Base-by-base conservation (phyloP, 2,888 invertebrate genomes). In the Eristalis pertinax region DNA sequence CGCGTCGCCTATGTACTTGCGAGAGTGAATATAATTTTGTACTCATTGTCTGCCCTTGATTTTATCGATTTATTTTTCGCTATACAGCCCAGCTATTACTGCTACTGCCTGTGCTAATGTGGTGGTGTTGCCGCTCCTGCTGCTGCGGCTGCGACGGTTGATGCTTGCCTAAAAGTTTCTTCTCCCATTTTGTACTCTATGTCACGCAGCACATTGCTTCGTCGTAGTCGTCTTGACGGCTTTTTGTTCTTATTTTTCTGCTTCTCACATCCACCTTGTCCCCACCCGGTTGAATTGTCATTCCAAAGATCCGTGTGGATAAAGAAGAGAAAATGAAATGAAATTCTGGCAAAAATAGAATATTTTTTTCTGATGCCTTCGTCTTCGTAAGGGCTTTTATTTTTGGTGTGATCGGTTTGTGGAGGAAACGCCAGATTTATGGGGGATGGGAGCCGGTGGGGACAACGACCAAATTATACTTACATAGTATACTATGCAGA, bases 11-110 rank as follows among this genome's bases (percentile, higher is more conserved):
- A 29, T 84, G 73, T 77, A 63, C 43, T 26, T 63, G 73, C 62
- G 78, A 79, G 74, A 64, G 32, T 43, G 64, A 78, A 77, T 73
- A 78, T 82, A 73, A 79, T 88, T 89, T 90, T 89, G 89, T 88
- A 90, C 90, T 90, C 90, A 91, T 92, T 92, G 92, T 92, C 93
- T 92, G 92, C 92, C 92, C 92, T 92, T 92, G 92, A 92, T 92
- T 92, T 92, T 92, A 92, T 92, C 91, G 92, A 92, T 92, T 92
- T 92, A 91, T 87, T 87, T 80, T 89, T 80, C 74, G 73, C 74
- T 60, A 82, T 69, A 41, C 15, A 65, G 65, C 85, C 75, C 81
- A 82, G 88, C 88, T 82, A 76, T 77, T 72, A 60, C 63, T 69
- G 60, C 38, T 56, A 35, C 32, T 74, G 60, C 41, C 43, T 60